Evolutionary conservation across 2,113 vertebrate genomes (phyloP).

Genomic region (Chascanopsetta lugubris): DNA sequence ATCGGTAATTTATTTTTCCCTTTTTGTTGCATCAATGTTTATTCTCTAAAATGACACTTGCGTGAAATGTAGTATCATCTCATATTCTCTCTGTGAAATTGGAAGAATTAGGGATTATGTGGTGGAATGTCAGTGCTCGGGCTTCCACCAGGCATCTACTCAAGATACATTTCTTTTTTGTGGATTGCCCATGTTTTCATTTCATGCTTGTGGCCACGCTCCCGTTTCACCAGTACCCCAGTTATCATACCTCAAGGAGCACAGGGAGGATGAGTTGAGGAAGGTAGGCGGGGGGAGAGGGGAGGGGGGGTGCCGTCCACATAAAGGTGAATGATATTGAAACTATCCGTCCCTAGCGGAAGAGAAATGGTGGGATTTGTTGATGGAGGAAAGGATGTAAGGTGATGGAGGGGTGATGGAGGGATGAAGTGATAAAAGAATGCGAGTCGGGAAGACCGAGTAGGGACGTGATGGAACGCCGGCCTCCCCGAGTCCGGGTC

Average conservation of each 20-base stretch:
- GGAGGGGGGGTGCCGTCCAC: constrained; percentile 20
- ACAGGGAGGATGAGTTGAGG: constrained; percentile 10
- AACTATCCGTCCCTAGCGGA: constrained; percentile 49
- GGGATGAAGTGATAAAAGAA: constrained; percentile 64
- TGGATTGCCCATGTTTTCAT: constrained; percentile 61
- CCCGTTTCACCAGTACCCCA: constrained; percentile 43
- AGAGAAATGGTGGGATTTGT: constrained; percentile 62
- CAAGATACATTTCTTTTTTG: constrained; percentile 31
- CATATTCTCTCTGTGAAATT: constrained; percentile 1
- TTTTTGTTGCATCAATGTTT: no score
- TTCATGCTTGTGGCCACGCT: constrained; percentile 50
- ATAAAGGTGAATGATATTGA: constrained; percentile 66
- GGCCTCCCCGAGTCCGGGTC: constrained; percentile 69
- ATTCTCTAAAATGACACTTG: neutral
- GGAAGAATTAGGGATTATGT: constrained; percentile 12
- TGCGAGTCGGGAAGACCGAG: constrained; percentile 38
- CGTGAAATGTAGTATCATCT: constrained; percentile 1
- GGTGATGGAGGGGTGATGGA: constrained; percentile 57
- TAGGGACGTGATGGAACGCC: constrained; percentile 51
- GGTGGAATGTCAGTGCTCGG: constrained; percentile 29
- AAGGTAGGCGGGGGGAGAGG: neutral
- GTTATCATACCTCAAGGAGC: constrained; percentile 48
- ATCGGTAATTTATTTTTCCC: no score
- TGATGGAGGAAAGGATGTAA: constrained; percentile 61
- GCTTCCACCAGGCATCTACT: constrained; percentile 44